phyloP scores from a whole-genome alignment of 2,113 vertebrate species.

The Upupa epops region DNA sequence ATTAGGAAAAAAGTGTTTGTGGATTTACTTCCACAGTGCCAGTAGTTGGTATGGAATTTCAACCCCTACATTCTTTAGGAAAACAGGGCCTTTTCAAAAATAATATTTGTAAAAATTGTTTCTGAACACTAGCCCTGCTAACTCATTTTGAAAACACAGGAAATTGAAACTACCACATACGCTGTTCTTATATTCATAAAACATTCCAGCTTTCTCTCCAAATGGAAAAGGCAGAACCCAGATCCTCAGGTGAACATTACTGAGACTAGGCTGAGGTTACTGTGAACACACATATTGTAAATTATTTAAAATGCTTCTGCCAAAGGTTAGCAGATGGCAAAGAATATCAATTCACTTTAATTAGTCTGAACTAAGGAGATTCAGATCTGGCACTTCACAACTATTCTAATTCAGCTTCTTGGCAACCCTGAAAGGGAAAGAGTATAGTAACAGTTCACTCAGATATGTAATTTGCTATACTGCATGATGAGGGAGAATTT shows the following conservation, averaged over 20 bases:
- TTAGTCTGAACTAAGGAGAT: not conserved
- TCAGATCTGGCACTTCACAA: not conserved
- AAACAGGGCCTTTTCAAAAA: not conserved
- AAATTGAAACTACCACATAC: not conserved
- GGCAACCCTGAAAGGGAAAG: not conserved
- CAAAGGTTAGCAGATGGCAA: constrained; percentile 4
- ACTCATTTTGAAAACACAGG: not conserved
- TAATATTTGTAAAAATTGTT: not conserved
- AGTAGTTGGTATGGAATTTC: not conserved
- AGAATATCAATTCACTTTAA: not conserved
- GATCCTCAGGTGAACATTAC: not conserved
- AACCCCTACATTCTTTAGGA: not conserved
- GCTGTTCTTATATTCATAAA: not conserved
- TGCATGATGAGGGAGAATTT: not conserved
- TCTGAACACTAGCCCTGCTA: not conserved
- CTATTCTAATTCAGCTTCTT: not conserved
- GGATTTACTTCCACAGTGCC: not conserved
- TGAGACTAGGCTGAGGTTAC: not conserved
- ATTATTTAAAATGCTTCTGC: constrained; percentile 36
- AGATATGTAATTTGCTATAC: not conserved
- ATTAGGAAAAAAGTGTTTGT: not conserved
- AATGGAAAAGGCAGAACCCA: not conserved
- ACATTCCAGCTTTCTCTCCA: not conserved
- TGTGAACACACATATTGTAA: constrained; percentile 21
- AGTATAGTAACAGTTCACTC: not conserved